These are phyloP conservation scores for Eristalis arbustorum DNA, from an alignment of 2,888 invertebrate species.

Conservation along the genomic window DNA sequence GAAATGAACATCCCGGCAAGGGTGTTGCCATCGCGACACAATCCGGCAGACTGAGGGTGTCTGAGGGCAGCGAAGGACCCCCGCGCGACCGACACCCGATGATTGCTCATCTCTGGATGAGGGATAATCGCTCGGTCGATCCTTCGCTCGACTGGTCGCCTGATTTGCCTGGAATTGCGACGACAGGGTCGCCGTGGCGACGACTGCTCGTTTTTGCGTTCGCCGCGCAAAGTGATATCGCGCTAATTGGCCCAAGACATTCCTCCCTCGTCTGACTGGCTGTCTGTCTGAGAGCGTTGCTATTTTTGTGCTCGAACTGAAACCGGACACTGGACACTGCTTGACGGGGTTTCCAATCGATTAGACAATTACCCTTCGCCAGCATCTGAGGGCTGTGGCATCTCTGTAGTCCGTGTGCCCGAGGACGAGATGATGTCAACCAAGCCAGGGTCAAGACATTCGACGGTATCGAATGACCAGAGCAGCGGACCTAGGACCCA, in stretches of 20 bases:
- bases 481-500: too few relatives aligned
- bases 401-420: background rate
- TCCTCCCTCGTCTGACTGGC: background rate
- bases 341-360: slow-evolving; percentile 51
- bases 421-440: too few relatives aligned
- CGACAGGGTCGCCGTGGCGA: background rate
- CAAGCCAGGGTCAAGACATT: slow-evolving; percentile 6
- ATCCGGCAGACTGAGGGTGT: slow-evolving; percentile 36
- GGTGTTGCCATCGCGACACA: slow-evolving; percentile 57
- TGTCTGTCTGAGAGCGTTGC: background rate
- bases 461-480: slow-evolving; percentile 46
- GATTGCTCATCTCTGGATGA: slow-evolving; percentile 48
- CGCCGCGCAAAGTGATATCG: slow-evolving; percentile 11
- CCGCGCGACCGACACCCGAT: slow-evolving; percentile 23
- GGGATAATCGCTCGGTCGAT: slow-evolving; percentile 19
- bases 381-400: too few relatives aligned
- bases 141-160: background rate
- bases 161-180: slow-evolving; percentile 19
- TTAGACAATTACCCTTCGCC: slow-evolving; percentile 29
- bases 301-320: slow-evolving; percentile 6
- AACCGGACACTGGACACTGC: slow-evolving; percentile 40
- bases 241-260: slow-evolving; percentile 46
- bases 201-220: slow-evolving; percentile 29
- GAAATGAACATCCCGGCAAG: too few relatives aligned
- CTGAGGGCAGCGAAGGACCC: slow-evolving; percentile 7